Base-by-base conservation (phyloP, 1,140 invertebrate species). In the Drosophila navojoa region DNA sequence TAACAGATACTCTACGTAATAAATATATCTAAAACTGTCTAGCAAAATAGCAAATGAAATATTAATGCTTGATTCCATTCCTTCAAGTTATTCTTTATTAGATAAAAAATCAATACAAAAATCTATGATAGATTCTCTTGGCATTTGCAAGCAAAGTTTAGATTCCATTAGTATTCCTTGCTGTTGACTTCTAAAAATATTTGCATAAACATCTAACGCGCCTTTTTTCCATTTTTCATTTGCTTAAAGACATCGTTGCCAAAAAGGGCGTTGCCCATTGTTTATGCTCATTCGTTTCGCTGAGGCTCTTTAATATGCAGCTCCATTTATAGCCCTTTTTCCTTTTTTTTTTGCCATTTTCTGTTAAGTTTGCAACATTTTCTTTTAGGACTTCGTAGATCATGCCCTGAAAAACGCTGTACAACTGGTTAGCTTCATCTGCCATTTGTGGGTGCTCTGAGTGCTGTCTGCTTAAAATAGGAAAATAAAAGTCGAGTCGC, bases 401-500 rank as follows among this genome's bases (percentile, higher is more conserved):
- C 32, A 45, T 16, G 16, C 42, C 6, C 42, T 16, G 42, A 16
- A 16, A 44, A 44, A 44, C 16, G 42, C 15, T 9, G 6, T 16
- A 16, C 15, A 44, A 16, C 42, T 50, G 22, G 19, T 22, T 45
- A 45, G 42, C 42, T 47, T 19, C 13, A 7, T 13, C 11, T 15
- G 3, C 10, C 50, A 45, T 58, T 49, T 13, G 5, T 32, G 6
- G 35, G 9, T 29, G 15, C 27, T 29, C 15, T 13, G 40, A 29
- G 29, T 44, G 50, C 52, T 13, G 35, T 25, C 54, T 27, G 5
- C 29, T 47, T 5, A 38, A 27, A 16, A 22, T 11, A 15, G 11
- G 35, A 2, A 19, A 72, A 52, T 57, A 22, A 71, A 76, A 49
- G 22, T 3, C 58, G 62, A 84, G 63, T 67, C 52, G 71, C 67